Conservation (phyloP, 2,113 vertebrate genomes). For the Neopipo cinnamomea region DNA sequence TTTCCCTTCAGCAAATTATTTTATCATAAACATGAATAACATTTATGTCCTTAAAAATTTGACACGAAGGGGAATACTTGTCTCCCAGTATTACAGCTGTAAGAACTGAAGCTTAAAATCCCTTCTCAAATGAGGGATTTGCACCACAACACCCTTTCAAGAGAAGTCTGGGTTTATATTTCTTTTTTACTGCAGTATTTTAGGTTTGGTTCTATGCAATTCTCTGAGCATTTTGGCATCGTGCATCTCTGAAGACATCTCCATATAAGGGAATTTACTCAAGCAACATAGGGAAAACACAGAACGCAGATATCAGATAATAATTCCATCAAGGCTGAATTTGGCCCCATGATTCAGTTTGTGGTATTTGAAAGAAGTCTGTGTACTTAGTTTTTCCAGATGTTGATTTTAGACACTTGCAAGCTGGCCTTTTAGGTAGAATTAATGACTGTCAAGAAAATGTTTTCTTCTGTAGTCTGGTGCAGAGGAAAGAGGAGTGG, state of each 20-base stretch:
- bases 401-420: constrained; percentile 15
- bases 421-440: neutral
- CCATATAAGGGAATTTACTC: constrained; percentile 52
- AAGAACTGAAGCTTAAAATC: neutral
- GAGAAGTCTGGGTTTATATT: neutral
- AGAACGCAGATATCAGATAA: constrained; percentile 34
- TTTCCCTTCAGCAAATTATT: neutral
- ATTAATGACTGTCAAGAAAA: constrained; percentile 21
- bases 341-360: constrained; percentile 20
- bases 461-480: constrained; percentile 22
- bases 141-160: neutral
- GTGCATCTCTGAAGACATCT: constrained; percentile 11
- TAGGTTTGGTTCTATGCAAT: neutral
- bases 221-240: constrained; percentile 44
- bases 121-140: neutral
- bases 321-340: constrained; percentile 42
- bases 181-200: neutral
- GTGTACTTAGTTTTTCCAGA: constrained; percentile 41
- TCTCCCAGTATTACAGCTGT: neutral
- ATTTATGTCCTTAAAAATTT: neutral
- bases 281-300: neutral
- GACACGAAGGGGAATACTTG: neutral
- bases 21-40: neutral
- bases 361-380: constrained; percentile 9
- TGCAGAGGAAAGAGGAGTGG: neutral